Evolutionary conservation across 2,888 invertebrate genomes (phyloP).

Genomic region (Seira ritae): DNA sequence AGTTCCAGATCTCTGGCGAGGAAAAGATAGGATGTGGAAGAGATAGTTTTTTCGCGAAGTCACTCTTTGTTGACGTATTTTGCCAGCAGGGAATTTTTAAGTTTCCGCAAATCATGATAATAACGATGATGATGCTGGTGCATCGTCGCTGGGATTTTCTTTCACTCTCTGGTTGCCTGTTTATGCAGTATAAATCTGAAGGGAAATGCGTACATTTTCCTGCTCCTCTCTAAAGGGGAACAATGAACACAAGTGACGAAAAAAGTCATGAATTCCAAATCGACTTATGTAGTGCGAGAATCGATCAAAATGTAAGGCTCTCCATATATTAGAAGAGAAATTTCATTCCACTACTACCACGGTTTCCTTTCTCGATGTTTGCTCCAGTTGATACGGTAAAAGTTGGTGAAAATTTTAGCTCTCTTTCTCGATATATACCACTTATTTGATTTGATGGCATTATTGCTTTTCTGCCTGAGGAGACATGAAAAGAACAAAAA

Average conservation of each 20-base stretch:
- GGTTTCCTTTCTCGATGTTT: neutral
- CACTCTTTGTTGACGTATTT: constrained; percentile 12
- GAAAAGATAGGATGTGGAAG: neutral
- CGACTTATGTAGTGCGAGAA: constrained; percentile 56
- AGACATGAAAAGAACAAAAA: constrained; percentile 17
- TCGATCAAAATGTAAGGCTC: constrained; percentile 42
- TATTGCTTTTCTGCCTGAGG: constrained; percentile 15
- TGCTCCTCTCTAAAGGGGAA: neutral
- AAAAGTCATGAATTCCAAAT: constrained; percentile 57
- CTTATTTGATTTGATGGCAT: constrained; percentile 13
- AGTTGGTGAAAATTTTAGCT: neutral
- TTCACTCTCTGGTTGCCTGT: neutral
- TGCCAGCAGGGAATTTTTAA: constrained; percentile 7
- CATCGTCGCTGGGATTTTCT: neutral
- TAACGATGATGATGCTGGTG: neutral
- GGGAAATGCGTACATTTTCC: neutral
- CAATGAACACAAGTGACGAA: constrained; percentile 9
- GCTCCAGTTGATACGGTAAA: neutral
- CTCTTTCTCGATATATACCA: neutral
- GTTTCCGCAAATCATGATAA: constrained; percentile 12
- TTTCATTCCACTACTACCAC: constrained; percentile 14
- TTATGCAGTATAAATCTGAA: neutral
- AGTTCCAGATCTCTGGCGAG: neutral
- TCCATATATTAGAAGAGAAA: neutral
- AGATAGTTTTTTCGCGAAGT: neutral